Percentiles rank a stretch among this genome's conserved stretches.
These are phyloP conservation scores for Eudemis profundana DNA, from an alignment of 2,888 invertebrate species.

Conservation along the genomic window DNA sequence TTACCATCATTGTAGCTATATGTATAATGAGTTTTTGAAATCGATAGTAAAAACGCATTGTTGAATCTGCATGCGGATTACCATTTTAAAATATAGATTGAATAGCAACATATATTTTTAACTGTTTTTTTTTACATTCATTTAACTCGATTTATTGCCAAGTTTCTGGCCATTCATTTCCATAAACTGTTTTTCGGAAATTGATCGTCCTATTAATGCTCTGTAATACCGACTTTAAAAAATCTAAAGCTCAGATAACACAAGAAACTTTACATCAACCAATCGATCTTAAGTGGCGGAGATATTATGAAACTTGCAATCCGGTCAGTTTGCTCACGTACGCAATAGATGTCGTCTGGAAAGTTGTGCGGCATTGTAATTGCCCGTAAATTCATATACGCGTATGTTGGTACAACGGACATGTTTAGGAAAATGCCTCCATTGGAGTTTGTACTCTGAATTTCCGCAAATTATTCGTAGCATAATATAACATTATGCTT, in stretches of 20 bases:
- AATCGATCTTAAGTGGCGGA: constrained; percentile 32
- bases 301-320: constrained; percentile 31
- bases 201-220: not conserved
- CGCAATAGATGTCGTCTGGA: constrained; percentile 47
- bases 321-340: constrained; percentile 37
- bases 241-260: constrained; percentile 28
- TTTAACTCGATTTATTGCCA: too few species aligned
- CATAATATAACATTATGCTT: not conserved
- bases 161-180: too few species aligned
- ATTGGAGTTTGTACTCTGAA: constrained; percentile 7
- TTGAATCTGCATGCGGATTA: too few species aligned
- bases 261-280: constrained; percentile 20
- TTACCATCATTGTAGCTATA: too few species aligned
- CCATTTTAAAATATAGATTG: too few species aligned
- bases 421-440: constrained; percentile 18
- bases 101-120: too few species aligned
- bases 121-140: too few species aligned
- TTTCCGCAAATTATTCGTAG: not conserved
- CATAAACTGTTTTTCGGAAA: too few species aligned
- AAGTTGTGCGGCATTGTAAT: constrained; percentile 44
- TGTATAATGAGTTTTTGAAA: too few species aligned
- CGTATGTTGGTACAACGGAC: constrained; percentile 24
- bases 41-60: too few species aligned
- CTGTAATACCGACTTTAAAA: constrained; percentile 4
- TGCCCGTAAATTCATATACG: constrained; percentile 45